phyloP scores from a whole-genome alignment of 2,888 invertebrate genomes.

The Hypselothyrea guttata region DNA sequence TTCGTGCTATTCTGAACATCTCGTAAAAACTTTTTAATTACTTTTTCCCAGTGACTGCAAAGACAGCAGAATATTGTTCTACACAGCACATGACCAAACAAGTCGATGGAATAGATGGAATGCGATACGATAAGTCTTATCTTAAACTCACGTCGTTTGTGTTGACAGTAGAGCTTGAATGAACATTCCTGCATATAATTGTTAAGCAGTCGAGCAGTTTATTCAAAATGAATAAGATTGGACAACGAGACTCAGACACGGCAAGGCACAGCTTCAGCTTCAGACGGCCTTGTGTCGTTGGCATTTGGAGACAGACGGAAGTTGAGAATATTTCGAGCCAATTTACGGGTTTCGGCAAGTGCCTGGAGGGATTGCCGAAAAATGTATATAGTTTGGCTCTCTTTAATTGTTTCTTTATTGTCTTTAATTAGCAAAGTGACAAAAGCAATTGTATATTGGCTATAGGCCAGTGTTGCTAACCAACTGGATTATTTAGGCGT shows the following conservation, averaged over 20 bases:
- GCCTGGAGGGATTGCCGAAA: neutral
- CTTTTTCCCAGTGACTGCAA: conserved; percentile 43
- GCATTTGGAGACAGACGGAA: conserved; percentile 19
- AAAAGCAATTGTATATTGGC: conserved; percentile 41
- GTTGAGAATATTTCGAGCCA: neutral
- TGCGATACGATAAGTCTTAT: conserved; percentile 27
- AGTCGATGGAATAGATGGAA: conserved; percentile 8
- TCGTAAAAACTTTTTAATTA: conserved; percentile 51
- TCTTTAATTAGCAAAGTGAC: conserved; percentile 58
- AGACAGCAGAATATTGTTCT: conserved; percentile 25
- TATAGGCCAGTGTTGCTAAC: conserved; percentile 9
- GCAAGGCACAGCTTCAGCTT: neutral
- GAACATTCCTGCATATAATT: conserved; percentile 6
- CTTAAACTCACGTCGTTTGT: conserved; percentile 34
- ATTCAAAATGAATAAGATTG: conserved; percentile 36
- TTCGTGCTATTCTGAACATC: conserved; percentile 5
- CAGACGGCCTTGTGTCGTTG: conserved; percentile 25
- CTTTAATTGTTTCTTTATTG: neutral
- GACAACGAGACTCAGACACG: conserved; percentile 16
- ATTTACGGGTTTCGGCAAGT: neutral
- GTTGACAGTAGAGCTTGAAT: conserved; percentile 43
- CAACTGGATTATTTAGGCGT: conserved; percentile 23
- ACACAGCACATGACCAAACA: conserved; percentile 1
- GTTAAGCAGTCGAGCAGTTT: conserved; percentile 17
- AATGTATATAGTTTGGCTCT: too few relatives aligned